phyloP scores from a whole-genome alignment of 2,888 invertebrate genomes.

The Timandra comae region DNA sequence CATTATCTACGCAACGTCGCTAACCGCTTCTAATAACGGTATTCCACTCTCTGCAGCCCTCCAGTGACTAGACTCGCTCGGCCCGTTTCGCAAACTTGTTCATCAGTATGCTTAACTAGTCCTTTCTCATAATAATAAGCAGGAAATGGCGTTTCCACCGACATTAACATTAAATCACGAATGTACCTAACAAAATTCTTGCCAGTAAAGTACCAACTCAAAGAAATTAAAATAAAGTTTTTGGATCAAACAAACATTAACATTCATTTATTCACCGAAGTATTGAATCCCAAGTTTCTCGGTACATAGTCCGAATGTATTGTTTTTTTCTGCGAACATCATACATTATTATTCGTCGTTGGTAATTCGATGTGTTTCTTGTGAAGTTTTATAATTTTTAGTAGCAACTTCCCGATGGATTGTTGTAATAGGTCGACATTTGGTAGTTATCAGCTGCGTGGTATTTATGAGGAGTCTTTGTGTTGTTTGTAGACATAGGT shows the following conservation, averaged over 20 bases:
- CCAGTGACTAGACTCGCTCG: conserved; percentile 42
- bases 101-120: conserved; percentile 41
- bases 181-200: background rate
- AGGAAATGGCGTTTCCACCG: conserved; percentile 38
- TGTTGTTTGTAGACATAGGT: conserved; percentile 39
- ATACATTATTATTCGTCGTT: conserved; percentile 28
- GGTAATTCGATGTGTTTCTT: conserved; percentile 16
- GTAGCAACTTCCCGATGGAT: conserved; percentile 19
- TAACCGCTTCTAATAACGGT: conserved; percentile 61
- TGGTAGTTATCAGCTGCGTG: conserved; percentile 41
- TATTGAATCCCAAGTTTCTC: conserved; percentile 27
- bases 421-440: conserved; percentile 32
- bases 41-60: conserved; percentile 45
- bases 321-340: conserved; percentile 20
- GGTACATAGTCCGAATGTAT: conserved; percentile 24
- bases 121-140: conserved; percentile 39
- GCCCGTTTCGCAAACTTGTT: conserved; percentile 56
- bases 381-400: conserved; percentile 10
- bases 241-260: conserved; percentile 19
- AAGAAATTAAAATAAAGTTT: conserved; percentile 5
- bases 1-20: conserved; percentile 56
- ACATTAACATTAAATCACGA: conserved; percentile 13
- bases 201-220: background rate
- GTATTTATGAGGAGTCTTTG: conserved; percentile 28
- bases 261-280: conserved; percentile 34